These are phyloP conservation scores for Serranus cabrilla DNA, from an alignment of 2,797 vertebrate genomes.

Conservation along the genomic window DNA sequence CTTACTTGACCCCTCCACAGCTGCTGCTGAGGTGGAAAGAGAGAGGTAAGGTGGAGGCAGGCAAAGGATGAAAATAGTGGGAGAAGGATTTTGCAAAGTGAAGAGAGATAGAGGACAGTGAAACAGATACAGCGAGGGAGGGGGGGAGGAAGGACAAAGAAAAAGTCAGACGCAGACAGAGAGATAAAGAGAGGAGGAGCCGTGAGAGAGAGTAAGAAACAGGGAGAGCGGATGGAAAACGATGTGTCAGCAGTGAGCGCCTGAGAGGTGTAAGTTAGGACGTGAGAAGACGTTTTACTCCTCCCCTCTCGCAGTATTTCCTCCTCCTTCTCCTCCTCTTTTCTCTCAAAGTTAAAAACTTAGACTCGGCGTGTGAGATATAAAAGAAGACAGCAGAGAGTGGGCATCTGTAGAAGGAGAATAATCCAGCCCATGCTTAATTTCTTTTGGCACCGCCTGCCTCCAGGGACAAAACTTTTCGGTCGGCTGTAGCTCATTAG, in stretches of 20 bases:
- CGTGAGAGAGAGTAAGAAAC: slow-evolving; percentile 59
- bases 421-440: slow-evolving; percentile 76
- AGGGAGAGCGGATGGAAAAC: slow-evolving; percentile 70
- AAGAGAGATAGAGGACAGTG: slow-evolving; percentile 78
- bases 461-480: slow-evolving; percentile 71
- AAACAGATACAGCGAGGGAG: slow-evolving; percentile 74
- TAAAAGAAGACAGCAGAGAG: slow-evolving; percentile 72
- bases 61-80: slow-evolving; percentile 70
- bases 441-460: slow-evolving; percentile 72
- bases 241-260: slow-evolving; percentile 80
- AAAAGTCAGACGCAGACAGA: slow-evolving; percentile 77
- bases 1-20: slow-evolving; percentile 70
- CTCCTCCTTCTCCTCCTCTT: slow-evolving; percentile 64
- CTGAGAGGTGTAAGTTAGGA: slow-evolving; percentile 78
- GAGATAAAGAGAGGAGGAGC: slow-evolving; percentile 76
- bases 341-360: slow-evolving; percentile 68
- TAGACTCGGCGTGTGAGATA: slow-evolving; percentile 51
- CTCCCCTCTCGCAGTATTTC: slow-evolving; percentile 56
- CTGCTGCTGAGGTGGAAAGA: slow-evolving; percentile 70
- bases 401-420: slow-evolving; percentile 73
- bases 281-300: slow-evolving; percentile 75
- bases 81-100: slow-evolving; percentile 76
- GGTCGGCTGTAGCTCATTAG: slow-evolving; percentile 74
- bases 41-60: slow-evolving; percentile 51
- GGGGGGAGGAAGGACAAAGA: slow-evolving; percentile 73